phyloP scores from a whole-genome alignment of 1,140 invertebrate genomes.

The Lanistes nyassanus region DNA sequence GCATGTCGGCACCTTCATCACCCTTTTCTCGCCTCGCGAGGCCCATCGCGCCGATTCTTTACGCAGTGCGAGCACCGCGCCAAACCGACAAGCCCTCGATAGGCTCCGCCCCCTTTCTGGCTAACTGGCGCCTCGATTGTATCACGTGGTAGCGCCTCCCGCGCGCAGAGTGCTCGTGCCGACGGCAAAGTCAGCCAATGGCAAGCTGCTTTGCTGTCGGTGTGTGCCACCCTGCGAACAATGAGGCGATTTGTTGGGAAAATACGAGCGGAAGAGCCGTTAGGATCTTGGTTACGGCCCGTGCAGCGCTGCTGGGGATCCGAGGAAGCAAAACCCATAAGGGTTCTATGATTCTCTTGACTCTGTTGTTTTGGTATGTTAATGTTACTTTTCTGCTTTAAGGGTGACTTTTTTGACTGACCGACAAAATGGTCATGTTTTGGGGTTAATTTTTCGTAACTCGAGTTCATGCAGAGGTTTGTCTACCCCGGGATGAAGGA shows the following conservation, averaged over 20 bases:
- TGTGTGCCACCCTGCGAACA: slow-evolving; percentile 7
- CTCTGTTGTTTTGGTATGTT: slow-evolving; percentile 8
- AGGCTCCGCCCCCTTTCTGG: slow-evolving; percentile 4
- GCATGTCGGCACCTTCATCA: not conserved
- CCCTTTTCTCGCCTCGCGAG: not conserved
- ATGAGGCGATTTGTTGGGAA: slow-evolving; percentile 18
- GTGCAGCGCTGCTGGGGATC: not conserved
- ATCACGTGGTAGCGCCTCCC: slow-evolving; percentile 6
- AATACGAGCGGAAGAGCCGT: not conserved
- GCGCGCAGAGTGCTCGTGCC: not conserved
- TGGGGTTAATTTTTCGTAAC: not conserved
- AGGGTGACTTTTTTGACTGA: not conserved
- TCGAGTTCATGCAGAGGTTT: too few relatives aligned
- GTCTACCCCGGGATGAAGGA: not conserved
- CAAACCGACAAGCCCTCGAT: not conserved
- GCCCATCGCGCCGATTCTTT: not conserved
- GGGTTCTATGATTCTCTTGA: not conserved
- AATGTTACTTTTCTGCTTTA: not conserved
- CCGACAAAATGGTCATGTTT: not conserved
- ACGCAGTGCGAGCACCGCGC: not conserved
- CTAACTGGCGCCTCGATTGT: not conserved
- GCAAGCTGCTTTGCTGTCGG: not conserved
- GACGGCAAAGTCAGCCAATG: slow-evolving; percentile 1
- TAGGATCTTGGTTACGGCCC: not conserved
- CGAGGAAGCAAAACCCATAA: not conserved